Conservation (phyloP, 2,888 invertebrate genomes). For the Tribolium freemani region DNA sequence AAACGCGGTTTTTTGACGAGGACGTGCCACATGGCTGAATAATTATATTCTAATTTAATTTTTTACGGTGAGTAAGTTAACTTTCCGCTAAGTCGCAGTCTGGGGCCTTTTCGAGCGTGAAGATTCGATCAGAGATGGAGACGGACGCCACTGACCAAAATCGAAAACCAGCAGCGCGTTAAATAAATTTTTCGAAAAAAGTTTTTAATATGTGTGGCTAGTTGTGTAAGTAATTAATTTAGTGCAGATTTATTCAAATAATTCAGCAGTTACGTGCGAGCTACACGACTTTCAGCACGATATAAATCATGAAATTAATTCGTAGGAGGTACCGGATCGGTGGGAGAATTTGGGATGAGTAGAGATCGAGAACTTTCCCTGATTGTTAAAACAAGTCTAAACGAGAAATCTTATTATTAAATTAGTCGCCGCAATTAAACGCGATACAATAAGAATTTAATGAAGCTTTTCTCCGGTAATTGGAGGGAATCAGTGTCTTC, state of each 20-base stretch:
- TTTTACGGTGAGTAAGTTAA: conserved; percentile 34
- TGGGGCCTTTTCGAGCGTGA: conserved; percentile 9
- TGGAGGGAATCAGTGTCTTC: neutral
- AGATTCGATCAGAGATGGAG: conserved; percentile 16
- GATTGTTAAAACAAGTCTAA: conserved; percentile 32
- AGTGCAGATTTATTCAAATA: neutral
- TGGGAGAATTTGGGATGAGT: conserved; percentile 14
- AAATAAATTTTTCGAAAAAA: conserved; percentile 25
- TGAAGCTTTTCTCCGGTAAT: conserved; percentile 26
- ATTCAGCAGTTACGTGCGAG: conserved; percentile 16
- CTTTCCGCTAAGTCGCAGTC: conserved; percentile 32
- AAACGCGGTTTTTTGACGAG: conserved; percentile 11
- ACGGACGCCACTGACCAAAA: conserved; percentile 1
- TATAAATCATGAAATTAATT: conserved; percentile 53
- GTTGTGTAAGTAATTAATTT: conserved; percentile 18
- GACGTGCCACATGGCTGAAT: conserved; percentile 22
- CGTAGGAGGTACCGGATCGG: conserved; percentile 45
- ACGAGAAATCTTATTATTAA: conserved; percentile 37
- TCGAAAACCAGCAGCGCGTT: conserved; percentile 9
- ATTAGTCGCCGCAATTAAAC: conserved; percentile 30
- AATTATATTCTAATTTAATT: conserved; percentile 39
- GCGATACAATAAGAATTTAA: conserved; percentile 17
- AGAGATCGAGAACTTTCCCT: conserved; percentile 31
- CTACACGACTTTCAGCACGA: conserved; percentile 40
- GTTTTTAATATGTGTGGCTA: too few species aligned